These are phyloP conservation scores for Hiodon alosoides DNA, from an alignment of 2,113 vertebrate genomes.

Conservation along the genomic window DNA sequence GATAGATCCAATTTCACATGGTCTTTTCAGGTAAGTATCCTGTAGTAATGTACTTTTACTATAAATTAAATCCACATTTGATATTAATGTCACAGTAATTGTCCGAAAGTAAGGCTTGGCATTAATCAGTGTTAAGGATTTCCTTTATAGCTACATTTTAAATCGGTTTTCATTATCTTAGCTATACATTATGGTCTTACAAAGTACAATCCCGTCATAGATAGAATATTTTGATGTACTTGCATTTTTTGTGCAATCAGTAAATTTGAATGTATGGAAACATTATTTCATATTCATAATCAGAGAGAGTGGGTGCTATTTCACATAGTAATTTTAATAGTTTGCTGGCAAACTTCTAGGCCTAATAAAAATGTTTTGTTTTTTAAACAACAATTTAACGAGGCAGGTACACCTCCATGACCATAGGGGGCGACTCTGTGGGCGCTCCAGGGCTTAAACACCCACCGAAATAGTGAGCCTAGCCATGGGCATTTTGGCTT, in stretches of 20 bases:
- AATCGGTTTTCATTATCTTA: background rate
- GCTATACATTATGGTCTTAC: background rate
- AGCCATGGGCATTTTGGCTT: no score
- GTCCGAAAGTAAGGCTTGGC: background rate
- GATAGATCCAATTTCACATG: background rate
- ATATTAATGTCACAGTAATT: background rate
- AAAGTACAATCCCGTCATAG: background rate
- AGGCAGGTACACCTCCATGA: no score
- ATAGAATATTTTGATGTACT: background rate
- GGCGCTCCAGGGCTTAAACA: no score
- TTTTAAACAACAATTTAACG: no score
- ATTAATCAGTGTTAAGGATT: background rate
- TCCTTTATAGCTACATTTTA: background rate
- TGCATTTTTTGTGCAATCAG: background rate
- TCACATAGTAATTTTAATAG: no score
- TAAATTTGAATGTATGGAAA: background rate
- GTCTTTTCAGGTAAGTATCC: constrained; percentile 4
- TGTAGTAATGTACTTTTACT: background rate
- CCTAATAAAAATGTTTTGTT: no score
- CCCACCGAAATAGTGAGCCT: no score
- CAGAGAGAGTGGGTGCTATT: no score
- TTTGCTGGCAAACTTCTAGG: no score
- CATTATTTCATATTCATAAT: no score
- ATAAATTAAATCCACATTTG: background rate
- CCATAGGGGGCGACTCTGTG: no score